Base-by-base conservation (phyloP, 2,888 invertebrate genomes). In the Eulithis prunata region DNA sequence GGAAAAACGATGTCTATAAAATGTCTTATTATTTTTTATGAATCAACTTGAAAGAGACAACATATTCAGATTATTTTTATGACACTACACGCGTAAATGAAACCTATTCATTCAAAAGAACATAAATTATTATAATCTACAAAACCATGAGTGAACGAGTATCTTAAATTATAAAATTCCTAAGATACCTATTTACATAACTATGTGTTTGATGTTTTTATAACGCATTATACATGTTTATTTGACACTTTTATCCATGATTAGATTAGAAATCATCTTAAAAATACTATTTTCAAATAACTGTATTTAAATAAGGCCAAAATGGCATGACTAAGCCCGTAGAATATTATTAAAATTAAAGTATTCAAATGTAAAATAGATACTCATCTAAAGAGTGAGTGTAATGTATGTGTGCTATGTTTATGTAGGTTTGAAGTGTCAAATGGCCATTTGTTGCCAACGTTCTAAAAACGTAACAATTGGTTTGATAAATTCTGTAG, bases 341-440 rank as follows among this genome's bases (percentile, higher is more conserved):
- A 46, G 59, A 68, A 61, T 68, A 38, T 54, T 43, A 65, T 41
- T 10, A 56, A 41, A 64, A 63, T 13, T 13, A 47, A 56, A 4
- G 47, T 64, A 51, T 64, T 62, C 21, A 63, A n/a, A 61, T 55
- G 45, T 56, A 47, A 65, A 70, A 66, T 60, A 52, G 61, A 57
- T 67, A 57, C 5, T 8, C 38, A 38, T 36, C 46, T 68, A 36
- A 61, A 47, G 21, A 46, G 21, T 54, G 6, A 32, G 8, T 55
- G 47, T 61, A 54, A 61, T 47, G 46, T 46, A 45, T 45, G 13
- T 45, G n/a, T 45, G 3, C 49, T 51, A 21, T 21, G 21, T 21
- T 21, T 21, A 21, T 12, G 11, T 36, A 66, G 54, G 43, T 46
- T 36, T 55, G 10, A 41, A 52, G 13, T 56, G 41, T 41, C 41